Percentiles rank a stretch among this genome's conserved stretches.
Conservation (phyloP, 2,113 vertebrate species). For the Triplophysa tibetana region DNA sequence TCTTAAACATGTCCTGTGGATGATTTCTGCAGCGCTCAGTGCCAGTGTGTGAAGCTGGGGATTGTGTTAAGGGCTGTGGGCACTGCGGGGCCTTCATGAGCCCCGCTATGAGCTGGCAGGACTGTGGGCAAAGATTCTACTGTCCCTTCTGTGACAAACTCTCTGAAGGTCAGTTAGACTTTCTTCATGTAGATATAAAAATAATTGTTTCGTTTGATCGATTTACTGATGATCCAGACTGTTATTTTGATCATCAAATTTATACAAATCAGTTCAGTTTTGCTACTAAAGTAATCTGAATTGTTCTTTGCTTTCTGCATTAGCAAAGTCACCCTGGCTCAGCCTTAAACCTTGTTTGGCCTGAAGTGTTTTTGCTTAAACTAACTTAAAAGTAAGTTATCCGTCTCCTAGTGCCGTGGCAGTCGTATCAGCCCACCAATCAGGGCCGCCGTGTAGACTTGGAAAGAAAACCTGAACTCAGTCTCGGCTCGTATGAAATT, state of each 20-base stretch:
- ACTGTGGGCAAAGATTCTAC: constrained; percentile 77
- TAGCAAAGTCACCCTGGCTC: too few species aligned
- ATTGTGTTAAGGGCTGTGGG: constrained; percentile 65
- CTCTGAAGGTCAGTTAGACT: constrained; percentile 65
- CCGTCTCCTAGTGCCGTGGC: constrained; percentile 70
- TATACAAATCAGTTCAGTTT: too few species aligned
- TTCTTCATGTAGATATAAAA: background rate
- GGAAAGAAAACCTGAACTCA: constrained; percentile 70
- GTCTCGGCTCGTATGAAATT: constrained; percentile 75
- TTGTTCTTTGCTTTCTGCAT: too few species aligned
- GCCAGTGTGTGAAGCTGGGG: constrained; percentile 58
- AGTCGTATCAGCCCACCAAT: constrained; percentile 73
- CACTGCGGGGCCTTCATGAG: constrained; percentile 76
- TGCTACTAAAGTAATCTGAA: too few species aligned
- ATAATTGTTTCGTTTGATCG: background rate
- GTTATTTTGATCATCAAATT: too few species aligned
- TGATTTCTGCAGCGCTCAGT: constrained; percentile 51
- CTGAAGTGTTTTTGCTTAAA: background rate
- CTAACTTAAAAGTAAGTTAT: background rate
- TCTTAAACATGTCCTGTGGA: background rate
- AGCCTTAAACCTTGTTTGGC: background rate
- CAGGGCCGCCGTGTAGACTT: constrained; percentile 65
- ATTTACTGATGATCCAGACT: too few species aligned
- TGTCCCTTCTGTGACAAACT: constrained; percentile 78
- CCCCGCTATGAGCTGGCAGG: constrained; percentile 75